Percentiles rank a stretch among this genome's conserved stretches.
Conservation (phyloP, 2,113 vertebrate genomes). For the Pelmatolapia mariae region DNA sequence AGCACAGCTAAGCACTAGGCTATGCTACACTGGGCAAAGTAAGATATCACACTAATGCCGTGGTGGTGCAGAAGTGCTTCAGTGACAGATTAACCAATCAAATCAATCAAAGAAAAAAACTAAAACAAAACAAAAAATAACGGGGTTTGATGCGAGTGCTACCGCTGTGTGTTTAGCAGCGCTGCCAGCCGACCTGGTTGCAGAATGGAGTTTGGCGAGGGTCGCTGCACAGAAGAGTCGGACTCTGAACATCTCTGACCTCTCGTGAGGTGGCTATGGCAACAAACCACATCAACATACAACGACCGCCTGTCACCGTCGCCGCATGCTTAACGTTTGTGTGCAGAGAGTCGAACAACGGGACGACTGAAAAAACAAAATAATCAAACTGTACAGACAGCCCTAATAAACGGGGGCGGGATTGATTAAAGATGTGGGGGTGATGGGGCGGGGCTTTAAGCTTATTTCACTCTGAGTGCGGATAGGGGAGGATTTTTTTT, state of each 20-base stretch:
- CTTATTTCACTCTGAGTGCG: conserved; percentile 38
- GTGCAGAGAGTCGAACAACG: conserved; percentile 40
- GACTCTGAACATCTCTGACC: background rate
- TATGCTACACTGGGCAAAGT: conserved; percentile 61
- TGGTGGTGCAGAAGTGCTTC: conserved; percentile 47
- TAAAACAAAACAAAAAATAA: background rate
- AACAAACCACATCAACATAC: conserved; percentile 5
- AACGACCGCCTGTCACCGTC: conserved; percentile 23
- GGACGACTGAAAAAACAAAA: conserved; percentile 20
- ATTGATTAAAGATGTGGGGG: background rate
- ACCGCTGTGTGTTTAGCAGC: conserved; percentile 16
- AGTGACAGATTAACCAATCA: conserved; percentile 47
- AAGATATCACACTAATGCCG: conserved; percentile 38
- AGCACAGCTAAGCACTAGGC: conserved; percentile 55
- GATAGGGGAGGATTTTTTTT: background rate
- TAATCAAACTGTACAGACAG: conserved; percentile 15
- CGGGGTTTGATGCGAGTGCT: conserved; percentile 15
- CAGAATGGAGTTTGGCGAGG: background rate
- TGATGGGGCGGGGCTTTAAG: conserved; percentile 18
- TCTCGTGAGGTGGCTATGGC: background rate
- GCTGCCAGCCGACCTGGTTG: background rate
- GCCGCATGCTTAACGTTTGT: conserved; percentile 9
- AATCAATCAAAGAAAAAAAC: background rate
- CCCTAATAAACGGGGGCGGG: background rate
- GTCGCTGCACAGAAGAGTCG: conserved; percentile 16